These are phyloP conservation scores for Aporophyla nigra DNA, from an alignment of 2,888 invertebrate species.

Conservation along the genomic window DNA sequence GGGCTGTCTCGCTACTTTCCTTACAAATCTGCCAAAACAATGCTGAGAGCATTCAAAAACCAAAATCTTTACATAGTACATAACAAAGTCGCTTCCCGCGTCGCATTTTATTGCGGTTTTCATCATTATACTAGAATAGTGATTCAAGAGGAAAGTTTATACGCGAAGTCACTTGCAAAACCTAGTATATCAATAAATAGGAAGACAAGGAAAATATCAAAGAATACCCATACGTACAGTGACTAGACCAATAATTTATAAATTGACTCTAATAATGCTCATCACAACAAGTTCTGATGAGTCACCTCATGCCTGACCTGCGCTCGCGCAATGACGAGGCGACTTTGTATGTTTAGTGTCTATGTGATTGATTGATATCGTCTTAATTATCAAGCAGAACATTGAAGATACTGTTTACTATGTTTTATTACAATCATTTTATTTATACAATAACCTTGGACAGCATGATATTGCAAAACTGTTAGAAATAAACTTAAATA, in stretches of 20 bases:
- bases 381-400: not conserved
- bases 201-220: slow-evolving; percentile 27
- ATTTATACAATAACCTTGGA: no score
- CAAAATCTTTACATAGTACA: no score
- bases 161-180: no score
- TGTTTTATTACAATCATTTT: not conserved
- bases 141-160: no score
- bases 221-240: slow-evolving; percentile 20
- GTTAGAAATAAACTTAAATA: no score
- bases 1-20: no score
- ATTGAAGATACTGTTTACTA: not conserved
- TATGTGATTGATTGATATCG: slow-evolving; percentile 8
- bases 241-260: slow-evolving; percentile 38
- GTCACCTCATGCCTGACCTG: slow-evolving; percentile 31
- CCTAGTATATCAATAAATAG: not conserved
- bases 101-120: no score
- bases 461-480: no score
- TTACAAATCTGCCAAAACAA: no score
- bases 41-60: no score
- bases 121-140: no score
- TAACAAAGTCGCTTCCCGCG: no score
- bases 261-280: slow-evolving; percentile 33
- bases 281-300: slow-evolving; percentile 15
- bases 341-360: not conserved
- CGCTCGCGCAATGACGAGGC: slow-evolving; percentile 23